phyloP scores from a whole-genome alignment of 2,888 invertebrate genomes.

The Brachypalpus laphriformis region DNA sequence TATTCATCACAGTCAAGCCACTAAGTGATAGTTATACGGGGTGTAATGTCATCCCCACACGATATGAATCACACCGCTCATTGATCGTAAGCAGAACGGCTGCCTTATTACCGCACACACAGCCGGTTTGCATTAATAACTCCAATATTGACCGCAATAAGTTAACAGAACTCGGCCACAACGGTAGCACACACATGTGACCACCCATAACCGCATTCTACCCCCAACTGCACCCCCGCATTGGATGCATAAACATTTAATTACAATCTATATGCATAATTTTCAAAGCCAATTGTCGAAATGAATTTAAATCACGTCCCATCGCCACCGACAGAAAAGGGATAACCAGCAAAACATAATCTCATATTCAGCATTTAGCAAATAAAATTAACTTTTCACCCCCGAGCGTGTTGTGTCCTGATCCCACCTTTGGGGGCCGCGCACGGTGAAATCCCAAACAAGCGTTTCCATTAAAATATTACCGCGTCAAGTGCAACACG shows the following conservation, averaged over 20 bases:
- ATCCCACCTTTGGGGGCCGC: constrained; percentile 15
- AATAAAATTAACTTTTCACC: constrained; percentile 64
- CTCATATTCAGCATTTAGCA: constrained; percentile 70
- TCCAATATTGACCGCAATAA: constrained; percentile 60
- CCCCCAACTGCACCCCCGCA: not conserved
- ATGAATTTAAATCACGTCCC: constrained; percentile 73
- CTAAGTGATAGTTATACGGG: constrained; percentile 69
- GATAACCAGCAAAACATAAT: constrained; percentile 55
- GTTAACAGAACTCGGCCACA: constrained; percentile 64
- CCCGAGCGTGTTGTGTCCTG: not conserved
- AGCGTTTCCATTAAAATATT: constrained; percentile 68
- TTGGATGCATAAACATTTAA: constrained; percentile 71
- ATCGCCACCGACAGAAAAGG: not conserved
- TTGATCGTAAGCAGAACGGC: not conserved
- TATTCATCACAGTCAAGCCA: constrained; percentile 55
- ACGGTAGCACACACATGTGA: constrained; percentile 28
- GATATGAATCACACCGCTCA: constrained; percentile 35
- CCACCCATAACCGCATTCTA: constrained; percentile 19
- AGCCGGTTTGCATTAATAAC: constrained; percentile 52
- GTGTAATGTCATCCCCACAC: constrained; percentile 14
- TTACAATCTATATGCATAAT: constrained; percentile 73
- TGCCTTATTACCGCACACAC: constrained; percentile 23
- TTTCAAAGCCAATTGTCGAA: constrained; percentile 73
- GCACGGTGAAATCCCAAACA: constrained; percentile 20
- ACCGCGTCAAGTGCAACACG: constrained; percentile 70